These are phyloP conservation scores for Digitonthophagus gazella DNA, from an alignment of 2,888 invertebrate species.

Conservation along the genomic window DNA sequence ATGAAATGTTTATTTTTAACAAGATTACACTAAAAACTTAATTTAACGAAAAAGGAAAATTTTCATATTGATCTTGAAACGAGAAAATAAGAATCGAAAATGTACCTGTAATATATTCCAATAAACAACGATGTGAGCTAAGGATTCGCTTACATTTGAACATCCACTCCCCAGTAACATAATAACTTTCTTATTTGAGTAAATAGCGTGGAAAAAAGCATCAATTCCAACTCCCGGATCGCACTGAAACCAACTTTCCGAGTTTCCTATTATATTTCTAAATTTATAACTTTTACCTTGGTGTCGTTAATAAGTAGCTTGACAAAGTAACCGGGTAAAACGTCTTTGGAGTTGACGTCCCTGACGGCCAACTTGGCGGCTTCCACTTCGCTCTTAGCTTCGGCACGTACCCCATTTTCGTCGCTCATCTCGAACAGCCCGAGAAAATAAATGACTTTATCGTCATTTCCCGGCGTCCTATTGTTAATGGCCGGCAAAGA, in stretches of 20 bases:
- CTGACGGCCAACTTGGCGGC: conserved; percentile 78
- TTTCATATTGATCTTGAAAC: too few species aligned
- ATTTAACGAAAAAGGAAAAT: too few species aligned
- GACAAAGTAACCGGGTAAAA: conserved; percentile 72
- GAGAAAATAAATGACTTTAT: conserved; percentile 52
- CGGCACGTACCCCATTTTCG: conserved; percentile 60
- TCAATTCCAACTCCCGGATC: conserved; percentile 90
- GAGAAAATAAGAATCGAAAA: conserved; percentile 1
- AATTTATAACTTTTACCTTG: conserved; percentile 60
- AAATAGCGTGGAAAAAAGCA: conserved; percentile 87
- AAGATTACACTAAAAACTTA: too few species aligned
- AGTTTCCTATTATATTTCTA: not conserved
- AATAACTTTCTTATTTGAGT: conserved; percentile 70
- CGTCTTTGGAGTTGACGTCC: conserved; percentile 69
- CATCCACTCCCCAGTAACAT: conserved; percentile 87
- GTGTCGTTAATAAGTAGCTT: conserved; percentile 81
- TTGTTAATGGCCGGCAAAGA: conserved; percentile 2
- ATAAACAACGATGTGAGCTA: conserved; percentile 87
- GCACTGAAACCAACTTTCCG: conserved; percentile 62
- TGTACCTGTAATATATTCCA: conserved; percentile 89
- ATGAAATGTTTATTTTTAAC: too few species aligned
- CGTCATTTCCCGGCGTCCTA: not conserved
- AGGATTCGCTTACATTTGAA: conserved; percentile 86
- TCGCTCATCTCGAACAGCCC: conserved; percentile 79
- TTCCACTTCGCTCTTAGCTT: conserved; percentile 71